Evolutionary conservation across 2,888 invertebrate species (phyloP).

Genomic region (Psylliodes chrysocephalus): DNA sequence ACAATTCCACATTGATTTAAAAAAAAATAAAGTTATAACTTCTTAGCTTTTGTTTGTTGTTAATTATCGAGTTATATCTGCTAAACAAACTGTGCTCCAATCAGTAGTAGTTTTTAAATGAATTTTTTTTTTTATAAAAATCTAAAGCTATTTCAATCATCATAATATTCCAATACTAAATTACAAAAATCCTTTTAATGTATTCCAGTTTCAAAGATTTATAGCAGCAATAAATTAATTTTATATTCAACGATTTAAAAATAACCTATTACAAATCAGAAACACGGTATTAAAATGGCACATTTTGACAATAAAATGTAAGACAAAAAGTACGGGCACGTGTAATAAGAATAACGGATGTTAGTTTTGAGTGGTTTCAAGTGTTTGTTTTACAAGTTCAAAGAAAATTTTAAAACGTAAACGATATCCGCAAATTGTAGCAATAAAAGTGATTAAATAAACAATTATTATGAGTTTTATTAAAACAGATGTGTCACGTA

Average conservation of each 20-base stretch:
- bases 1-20: too few species aligned
- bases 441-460: background rate
- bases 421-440: conserved; percentile 1
- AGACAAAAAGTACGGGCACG: background rate
- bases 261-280: background rate
- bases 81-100: too few species aligned
- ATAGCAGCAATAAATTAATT: background rate
- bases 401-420: background rate
- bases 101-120: too few species aligned
- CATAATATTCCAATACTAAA: too few species aligned
- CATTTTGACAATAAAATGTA: background rate
- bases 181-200: background rate
- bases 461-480: background rate
- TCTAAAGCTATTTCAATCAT: too few species aligned
- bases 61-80: too few species aligned
- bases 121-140: too few species aligned
- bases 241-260: background rate
- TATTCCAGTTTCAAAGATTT: background rate
- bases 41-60: too few species aligned
- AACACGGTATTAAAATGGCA: background rate
- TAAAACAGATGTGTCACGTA: background rate
- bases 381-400: background rate
- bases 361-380: background rate
- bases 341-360: background rate
- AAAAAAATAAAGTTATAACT: too few species aligned